Conservation (phyloP, 1,140 invertebrate genomes). For the Teleopsis dalmanni region DNA sequence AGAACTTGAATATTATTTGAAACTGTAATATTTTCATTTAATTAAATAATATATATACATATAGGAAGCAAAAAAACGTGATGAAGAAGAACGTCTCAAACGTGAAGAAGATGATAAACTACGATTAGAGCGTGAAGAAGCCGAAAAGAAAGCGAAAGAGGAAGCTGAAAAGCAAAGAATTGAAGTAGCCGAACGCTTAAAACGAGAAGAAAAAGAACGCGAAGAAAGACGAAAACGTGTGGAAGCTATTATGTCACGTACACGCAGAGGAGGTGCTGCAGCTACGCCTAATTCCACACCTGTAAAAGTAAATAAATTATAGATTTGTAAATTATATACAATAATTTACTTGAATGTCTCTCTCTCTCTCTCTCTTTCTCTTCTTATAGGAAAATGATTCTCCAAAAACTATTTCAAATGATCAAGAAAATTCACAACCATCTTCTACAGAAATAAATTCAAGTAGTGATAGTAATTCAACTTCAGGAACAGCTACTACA, state of each 20-base stretch:
- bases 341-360: too few species aligned
- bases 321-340: slow-evolving; percentile 2
- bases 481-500: slow-evolving; percentile 12
- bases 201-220: slow-evolving; percentile 72
- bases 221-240: slow-evolving; percentile 68
- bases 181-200: slow-evolving; percentile 65
- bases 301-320: slow-evolving; percentile 26
- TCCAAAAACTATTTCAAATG: neutral
- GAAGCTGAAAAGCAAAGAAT: slow-evolving; percentile 69
- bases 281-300: slow-evolving; percentile 48
- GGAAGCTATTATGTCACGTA: slow-evolving; percentile 76
- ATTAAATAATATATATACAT: too few species aligned
- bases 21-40: neutral
- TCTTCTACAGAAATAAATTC: slow-evolving; percentile 31
- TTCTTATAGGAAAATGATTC: neutral
- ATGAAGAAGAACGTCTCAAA: slow-evolving; percentile 55
- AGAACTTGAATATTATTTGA: neutral
- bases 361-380: neutral
- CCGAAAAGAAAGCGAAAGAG: slow-evolving; percentile 64
- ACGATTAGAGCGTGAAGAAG: slow-evolving; percentile 68
- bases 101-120: slow-evolving; percentile 61
- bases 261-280: slow-evolving; percentile 52
- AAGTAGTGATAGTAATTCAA: slow-evolving; percentile 12
- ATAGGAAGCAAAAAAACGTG: slow-evolving; percentile 54
- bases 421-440: slow-evolving; percentile 21